A percentile compares a stretch with the other conserved stretches of the same genome.
Conservation (phyloP, 2,797 vertebrate species). For the Chrosomus eos region DNA sequence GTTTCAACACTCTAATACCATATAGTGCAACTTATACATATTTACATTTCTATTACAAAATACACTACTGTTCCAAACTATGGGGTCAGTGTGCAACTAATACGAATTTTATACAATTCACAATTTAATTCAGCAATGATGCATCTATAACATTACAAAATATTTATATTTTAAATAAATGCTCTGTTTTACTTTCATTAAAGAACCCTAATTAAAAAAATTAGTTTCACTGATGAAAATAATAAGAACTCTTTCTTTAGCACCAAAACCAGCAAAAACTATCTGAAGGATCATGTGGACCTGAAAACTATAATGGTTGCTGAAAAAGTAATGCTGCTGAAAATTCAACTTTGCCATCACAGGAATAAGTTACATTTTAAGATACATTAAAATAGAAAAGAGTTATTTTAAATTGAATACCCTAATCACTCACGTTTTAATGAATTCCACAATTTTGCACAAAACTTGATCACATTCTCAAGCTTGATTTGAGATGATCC, state of each 20-base stretch:
- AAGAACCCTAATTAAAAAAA: background rate
- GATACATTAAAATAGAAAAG: background rate
- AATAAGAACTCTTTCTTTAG: too few relatives aligned
- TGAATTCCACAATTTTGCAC: background rate
- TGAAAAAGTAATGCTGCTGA: too few relatives aligned
- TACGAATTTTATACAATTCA: background rate
- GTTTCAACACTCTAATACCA: background rate
- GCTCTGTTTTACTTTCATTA: background rate
- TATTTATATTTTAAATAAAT: background rate
- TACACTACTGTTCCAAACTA: background rate
- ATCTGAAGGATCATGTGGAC: too few relatives aligned
- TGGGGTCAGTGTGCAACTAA: background rate
- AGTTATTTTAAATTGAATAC: background rate
- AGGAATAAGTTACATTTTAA: too few relatives aligned
- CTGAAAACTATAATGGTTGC: too few relatives aligned
- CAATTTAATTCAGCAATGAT: background rate
- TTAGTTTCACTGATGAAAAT: too few relatives aligned
- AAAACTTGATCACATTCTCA: background rate
- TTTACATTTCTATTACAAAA: background rate
- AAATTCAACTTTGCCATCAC: too few relatives aligned
- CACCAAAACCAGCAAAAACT: too few relatives aligned
- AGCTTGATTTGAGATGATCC: background rate
- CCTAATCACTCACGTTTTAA: too few relatives aligned
- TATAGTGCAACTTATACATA: background rate
- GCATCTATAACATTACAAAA: background rate